phyloP scores from a whole-genome alignment of 2,888 invertebrate species.

The Cybosia mesomella region DNA sequence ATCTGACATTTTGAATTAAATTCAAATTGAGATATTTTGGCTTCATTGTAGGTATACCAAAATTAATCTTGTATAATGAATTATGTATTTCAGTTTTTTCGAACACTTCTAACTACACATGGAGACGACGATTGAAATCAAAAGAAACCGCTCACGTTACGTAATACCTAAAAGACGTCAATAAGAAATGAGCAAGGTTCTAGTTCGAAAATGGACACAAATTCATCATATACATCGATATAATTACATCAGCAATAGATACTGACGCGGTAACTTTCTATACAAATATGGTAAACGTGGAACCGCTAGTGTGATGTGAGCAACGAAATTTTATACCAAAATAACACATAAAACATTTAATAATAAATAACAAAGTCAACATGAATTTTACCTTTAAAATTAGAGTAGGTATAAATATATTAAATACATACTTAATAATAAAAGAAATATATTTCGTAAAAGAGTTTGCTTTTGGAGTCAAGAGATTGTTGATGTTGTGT shows the following conservation, averaged over 20 bases:
- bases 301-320: neutral
- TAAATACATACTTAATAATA: neutral
- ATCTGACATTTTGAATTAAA: neutral
- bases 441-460: constrained; percentile 1
- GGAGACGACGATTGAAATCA: neutral
- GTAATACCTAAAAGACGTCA: constrained; percentile 15
- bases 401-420: neutral
- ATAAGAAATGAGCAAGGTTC: constrained; percentile 2
- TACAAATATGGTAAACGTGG: neutral
- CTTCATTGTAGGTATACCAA: neutral
- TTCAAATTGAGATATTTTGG: neutral
- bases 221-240: too few relatives aligned
- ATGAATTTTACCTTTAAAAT: neutral
- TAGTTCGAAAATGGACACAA: constrained; percentile 7
- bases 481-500: too few relatives aligned
- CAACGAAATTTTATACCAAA: neutral
- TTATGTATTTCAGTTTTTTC: neutral
- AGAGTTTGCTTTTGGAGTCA: neutral
- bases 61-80: neutral
- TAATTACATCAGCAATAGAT: neutral
- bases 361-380: neutral
- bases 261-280: neutral
- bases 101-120: neutral
- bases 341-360: neutral
- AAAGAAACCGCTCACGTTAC: neutral